Evolutionary conservation across 2,888 invertebrate genomes (phyloP).

Genomic region (Noctua janthe): DNA sequence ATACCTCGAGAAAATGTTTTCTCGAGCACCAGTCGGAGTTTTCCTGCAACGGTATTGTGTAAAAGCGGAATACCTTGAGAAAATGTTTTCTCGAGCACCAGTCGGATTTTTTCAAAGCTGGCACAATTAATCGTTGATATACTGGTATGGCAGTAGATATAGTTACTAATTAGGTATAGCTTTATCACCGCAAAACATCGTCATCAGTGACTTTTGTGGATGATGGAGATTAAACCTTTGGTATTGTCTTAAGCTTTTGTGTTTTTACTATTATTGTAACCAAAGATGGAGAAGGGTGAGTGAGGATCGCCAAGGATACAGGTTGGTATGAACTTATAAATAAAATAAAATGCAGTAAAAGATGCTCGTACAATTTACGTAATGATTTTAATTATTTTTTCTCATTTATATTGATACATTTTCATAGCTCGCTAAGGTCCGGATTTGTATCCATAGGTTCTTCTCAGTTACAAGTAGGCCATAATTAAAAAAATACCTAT

Average conservation of each 20-base stretch:
- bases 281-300: neutral
- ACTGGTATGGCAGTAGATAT: neutral
- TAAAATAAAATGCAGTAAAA: conserved; percentile 60
- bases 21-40: too few relatives aligned
- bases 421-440: conserved; percentile 76
- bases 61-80: neutral
- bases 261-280: neutral
- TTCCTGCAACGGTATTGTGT: neutral
- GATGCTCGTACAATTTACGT: conserved; percentile 72
- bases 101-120: neutral
- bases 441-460: conserved; percentile 71
- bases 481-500: conserved; percentile 78
- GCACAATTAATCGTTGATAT: neutral
- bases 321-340: neutral
- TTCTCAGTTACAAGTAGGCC: conserved; percentile 72
- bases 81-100: neutral
- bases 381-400: conserved; percentile 73
- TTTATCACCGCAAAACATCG: neutral
- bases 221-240: neutral
- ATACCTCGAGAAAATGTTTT: neutral
- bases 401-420: conserved; percentile 78
- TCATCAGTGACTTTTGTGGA: neutral
- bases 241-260: neutral
- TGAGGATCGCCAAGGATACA: neutral
- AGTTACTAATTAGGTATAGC: neutral